Evolutionary conservation across 2,797 vertebrate genomes (phyloP).

Genomic region (Anas capensis): DNA sequence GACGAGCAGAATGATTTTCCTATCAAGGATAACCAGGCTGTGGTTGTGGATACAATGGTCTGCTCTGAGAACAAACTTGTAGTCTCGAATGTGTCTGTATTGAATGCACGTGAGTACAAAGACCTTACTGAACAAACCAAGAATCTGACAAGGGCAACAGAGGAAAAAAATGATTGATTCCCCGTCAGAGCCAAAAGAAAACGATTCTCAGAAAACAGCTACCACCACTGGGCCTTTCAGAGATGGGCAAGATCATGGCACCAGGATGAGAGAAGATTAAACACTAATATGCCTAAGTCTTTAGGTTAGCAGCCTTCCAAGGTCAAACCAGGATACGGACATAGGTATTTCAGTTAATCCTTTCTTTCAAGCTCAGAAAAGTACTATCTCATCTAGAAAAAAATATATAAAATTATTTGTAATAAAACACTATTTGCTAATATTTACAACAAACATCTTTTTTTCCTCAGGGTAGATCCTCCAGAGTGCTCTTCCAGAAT

Average conservation of each 20-base stretch:
- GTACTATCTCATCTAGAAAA: background rate
- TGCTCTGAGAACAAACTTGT: background rate
- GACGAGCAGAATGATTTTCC: background rate
- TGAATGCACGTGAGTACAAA: background rate
- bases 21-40: background rate
- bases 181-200: background rate
- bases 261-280: background rate
- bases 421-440: background rate
- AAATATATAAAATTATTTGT: too few species aligned
- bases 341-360: background rate
- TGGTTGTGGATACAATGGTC: too few species aligned
- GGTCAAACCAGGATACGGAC: background rate
- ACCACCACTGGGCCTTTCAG: background rate
- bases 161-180: background rate
- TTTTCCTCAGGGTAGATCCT: background rate
- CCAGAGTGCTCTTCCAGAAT: background rate
- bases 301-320: background rate
- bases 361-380: background rate
- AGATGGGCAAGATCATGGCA: background rate
- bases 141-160: background rate
- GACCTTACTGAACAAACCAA: too few species aligned
- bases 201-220: background rate
- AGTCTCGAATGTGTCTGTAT: accelerated
- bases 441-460: background rate
- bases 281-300: background rate